Conservation (phyloP, 2,113 vertebrate genomes). For the Campylomormyrus numenius region DNA sequence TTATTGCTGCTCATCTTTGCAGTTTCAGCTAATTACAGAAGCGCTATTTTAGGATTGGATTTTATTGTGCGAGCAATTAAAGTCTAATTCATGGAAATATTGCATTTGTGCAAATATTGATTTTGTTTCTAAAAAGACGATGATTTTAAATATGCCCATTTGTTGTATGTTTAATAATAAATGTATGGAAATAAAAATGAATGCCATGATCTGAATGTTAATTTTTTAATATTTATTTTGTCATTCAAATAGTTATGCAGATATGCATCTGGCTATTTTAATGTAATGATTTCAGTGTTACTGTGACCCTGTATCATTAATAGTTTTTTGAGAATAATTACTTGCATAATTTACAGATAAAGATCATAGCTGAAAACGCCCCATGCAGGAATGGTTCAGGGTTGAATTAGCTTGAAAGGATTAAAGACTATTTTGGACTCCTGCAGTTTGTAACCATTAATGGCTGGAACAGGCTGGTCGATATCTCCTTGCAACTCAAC, state of each 20-base stretch:
- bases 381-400: not conserved
- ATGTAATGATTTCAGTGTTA: not conserved
- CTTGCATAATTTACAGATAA: not conserved
- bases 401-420: not conserved
- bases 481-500: conserved; percentile 5
- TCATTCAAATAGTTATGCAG: not conserved
- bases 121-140: not conserved
- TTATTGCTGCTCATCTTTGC: not conserved
- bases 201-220: not conserved
- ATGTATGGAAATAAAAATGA: not conserved
- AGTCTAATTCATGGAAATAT: not conserved
- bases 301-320: not conserved
- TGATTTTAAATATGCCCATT: not conserved
- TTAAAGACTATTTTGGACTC: not conserved
- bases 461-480: not conserved
- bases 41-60: not conserved
- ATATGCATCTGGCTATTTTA: not conserved
- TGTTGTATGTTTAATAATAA: not conserved
- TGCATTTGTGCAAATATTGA: not conserved
- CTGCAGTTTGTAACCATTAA: conserved; percentile 12
- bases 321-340: not conserved
- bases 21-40: not conserved
- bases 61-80: not conserved
- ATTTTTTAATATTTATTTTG: not conserved
- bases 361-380: not conserved